Evolutionary conservation across 2,113 vertebrate species (phyloP), one percentile per base, ranked within the genome.

Genomic region (Strigops habroptila): DNA sequence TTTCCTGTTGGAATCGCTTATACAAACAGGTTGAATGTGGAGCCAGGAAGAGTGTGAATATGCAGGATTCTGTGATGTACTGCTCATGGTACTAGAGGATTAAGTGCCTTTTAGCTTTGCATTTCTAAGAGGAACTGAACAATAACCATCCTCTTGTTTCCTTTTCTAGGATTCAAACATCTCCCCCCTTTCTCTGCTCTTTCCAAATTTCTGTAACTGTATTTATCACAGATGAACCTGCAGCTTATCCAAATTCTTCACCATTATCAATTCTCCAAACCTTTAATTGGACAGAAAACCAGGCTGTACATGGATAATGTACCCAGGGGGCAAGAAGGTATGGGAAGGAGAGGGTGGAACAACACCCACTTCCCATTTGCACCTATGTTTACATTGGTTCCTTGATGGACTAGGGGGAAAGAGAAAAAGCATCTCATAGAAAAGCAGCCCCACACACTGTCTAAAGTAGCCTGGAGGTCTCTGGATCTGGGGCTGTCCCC

Each of bases 311-410:
- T 2, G 27, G 39, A 35, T 25, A 60, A 52, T 2, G 7, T 18
- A 11, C 25, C 7, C 4, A 41, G 1, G 1, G 18, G 22, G 22
- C 18, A 46, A 25, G 25, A 59, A 81, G 25, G n/a, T 14, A 31
- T 3, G 21, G 27, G 33, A 57, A 76, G 22, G 16, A 64, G 7
- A 51, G 18, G 24, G 19, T 39, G 30, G 19, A 31, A 46, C 48
- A 22, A 46, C 18, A 57, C 11, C 59, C 2, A 0, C 59, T n/a
- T 48, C 65, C 71, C 37, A 19, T 12, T 24, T 1, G 0, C 13
- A 13, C 8, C 10, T 18, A 5, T 13, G 6, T 19, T 64, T 18
- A 18, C 10, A 2, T 22, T 35, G 57, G 12, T 30, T 77, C 28
- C 57, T 30, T 24, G 18, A 18, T 10, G 10, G 21, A 18, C 18